A percentile compares a stretch with the other conserved stretches of the same genome.
Conservation (phyloP, 2,113 vertebrate species). For the Bubo bubo region DNA sequence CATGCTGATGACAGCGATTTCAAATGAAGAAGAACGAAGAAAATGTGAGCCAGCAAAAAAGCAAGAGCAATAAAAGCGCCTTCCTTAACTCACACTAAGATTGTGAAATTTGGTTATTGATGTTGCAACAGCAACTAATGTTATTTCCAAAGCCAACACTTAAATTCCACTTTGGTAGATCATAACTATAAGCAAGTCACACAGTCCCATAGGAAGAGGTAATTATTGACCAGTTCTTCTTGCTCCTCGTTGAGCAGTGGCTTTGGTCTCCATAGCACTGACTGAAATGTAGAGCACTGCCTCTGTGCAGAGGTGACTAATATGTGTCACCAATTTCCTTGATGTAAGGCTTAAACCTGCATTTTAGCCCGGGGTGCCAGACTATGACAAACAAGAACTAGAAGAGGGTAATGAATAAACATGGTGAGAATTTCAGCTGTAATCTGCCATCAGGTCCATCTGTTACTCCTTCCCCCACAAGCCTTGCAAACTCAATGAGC, state of each 20-base stretch:
- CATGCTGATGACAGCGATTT: conserved; percentile 19
- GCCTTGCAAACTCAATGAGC: conserved; percentile 24
- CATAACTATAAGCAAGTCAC: not conserved
- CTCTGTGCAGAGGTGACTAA: not conserved
- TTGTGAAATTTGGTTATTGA: not conserved
- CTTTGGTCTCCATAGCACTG: not conserved
- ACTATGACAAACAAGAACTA: conserved; percentile 43
- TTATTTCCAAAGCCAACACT: not conserved
- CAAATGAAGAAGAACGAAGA: conserved; percentile 9
- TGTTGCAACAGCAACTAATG: not conserved
- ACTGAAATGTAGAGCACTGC: not conserved
- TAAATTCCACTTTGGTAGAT: not conserved
- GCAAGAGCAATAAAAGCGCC: not conserved
- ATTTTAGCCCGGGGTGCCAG: not conserved
- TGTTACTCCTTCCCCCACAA: conserved; percentile 31
- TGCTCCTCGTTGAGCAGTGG: not conserved
- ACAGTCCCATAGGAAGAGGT: not conserved
- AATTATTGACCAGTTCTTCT: not conserved
- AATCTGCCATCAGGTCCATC: conserved; percentile 36
- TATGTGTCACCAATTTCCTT: not conserved
- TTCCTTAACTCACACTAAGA: not conserved
- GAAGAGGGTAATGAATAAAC: conserved; percentile 47
- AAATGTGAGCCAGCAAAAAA: conserved; percentile 46
- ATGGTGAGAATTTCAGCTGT: conserved; percentile 43
- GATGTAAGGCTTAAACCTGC: not conserved